These are phyloP conservation scores for Hydrozoanthus tunicans DNA, from an alignment of 64 coral and sea anemone genomes.

Conservation along the genomic window DNA sequence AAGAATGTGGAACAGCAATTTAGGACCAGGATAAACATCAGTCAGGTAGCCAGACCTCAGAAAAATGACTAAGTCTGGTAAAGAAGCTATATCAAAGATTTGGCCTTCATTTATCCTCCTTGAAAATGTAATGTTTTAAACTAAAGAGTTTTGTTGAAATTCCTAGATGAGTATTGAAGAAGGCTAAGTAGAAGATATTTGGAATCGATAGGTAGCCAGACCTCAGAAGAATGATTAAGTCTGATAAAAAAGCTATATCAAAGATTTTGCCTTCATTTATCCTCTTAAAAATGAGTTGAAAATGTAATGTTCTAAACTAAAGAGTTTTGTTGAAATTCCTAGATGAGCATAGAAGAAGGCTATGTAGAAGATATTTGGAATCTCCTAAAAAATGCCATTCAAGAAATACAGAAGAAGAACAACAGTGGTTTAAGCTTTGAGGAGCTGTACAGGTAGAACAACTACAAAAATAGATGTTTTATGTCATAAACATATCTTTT, in stretches of 20 bases:
- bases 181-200: not conserved
- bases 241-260: no score
- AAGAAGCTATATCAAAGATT: no score
- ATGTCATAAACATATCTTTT: no score
- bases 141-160: no score
- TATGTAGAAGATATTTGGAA: constrained; percentile 99
- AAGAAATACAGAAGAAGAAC: constrained; percentile 99
- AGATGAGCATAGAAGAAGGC: constrained; percentile 99
- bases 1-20: no score
- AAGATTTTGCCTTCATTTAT: no score
- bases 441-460: constrained; percentile 88
- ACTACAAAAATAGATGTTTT: no score
- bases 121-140: not conserved
- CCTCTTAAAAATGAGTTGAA: no score
- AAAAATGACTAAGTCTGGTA: no score
- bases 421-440: constrained; percentile 99
- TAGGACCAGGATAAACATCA: no score
- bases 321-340: no score
- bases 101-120: no score
- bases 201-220: not conserved
- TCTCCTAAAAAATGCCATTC: constrained; percentile 95
- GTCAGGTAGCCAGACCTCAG: not conserved
- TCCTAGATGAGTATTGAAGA: constrained; percentile 90
- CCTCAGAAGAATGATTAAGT: not conserved
- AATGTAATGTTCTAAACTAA: not conserved